A percentile compares a stretch with the other conserved stretches of the same genome.
Conservation (phyloP, 2,888 invertebrate genomes). For the Dioctria rufipes region DNA sequence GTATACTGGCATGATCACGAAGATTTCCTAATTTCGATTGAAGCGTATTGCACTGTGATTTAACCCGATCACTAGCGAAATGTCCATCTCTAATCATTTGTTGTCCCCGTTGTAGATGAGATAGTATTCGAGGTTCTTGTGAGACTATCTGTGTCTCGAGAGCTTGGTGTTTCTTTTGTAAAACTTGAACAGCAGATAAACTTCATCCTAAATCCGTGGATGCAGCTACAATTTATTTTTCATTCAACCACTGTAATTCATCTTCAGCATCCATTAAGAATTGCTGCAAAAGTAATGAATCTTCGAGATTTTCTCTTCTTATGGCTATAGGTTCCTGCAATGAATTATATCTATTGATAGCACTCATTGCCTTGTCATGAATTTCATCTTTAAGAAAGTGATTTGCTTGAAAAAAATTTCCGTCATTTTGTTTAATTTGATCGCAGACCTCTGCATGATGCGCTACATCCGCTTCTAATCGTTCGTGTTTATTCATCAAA, state of each 20-base stretch:
- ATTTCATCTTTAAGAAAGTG: conserved; percentile 95
- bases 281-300: conserved; percentile 89
- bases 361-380: conserved; percentile 79
- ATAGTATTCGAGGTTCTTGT: conserved; percentile 85
- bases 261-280: conserved; percentile 94
- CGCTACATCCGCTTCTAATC: conserved; percentile 89
- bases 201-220: conserved; percentile 79
- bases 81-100: conserved; percentile 89
- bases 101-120: conserved; percentile 81
- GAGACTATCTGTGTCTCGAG: conserved; percentile 91
- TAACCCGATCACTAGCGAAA: conserved; percentile 85
- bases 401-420: conserved; percentile 82
- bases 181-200: conserved; percentile 85
- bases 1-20: conserved; percentile 80
- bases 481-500: conserved; percentile 83
- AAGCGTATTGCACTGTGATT: conserved; percentile 72
- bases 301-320: conserved; percentile 91
- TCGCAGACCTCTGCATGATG: conserved; percentile 89
- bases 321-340: conserved; percentile 93
- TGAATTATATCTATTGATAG: conserved; percentile 81
- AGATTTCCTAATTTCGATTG: conserved; percentile 80
- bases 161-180: conserved; percentile 94
- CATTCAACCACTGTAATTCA: conserved; percentile 91
- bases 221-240: conserved; percentile 80
- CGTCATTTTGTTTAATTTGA: conserved; percentile 83